These are phyloP conservation scores for Rynchops niger DNA, from an alignment of 2,113 vertebrate genomes.

Conservation along the genomic window DNA sequence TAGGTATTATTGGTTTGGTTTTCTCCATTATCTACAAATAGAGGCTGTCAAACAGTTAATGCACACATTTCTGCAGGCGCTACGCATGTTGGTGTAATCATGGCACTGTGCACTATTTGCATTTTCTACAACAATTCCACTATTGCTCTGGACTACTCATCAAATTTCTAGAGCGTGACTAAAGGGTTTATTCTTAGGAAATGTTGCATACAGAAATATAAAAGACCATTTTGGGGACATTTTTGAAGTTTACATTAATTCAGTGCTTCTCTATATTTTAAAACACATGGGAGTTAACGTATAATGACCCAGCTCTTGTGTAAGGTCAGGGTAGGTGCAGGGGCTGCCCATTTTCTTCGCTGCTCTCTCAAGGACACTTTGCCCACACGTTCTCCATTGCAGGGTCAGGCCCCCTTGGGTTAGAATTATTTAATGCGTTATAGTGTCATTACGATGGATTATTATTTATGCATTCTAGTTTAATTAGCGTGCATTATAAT, in stretches of 20 bases:
- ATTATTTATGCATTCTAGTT: neutral
- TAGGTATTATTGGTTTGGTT: neutral
- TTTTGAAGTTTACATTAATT: neutral
- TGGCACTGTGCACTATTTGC: neutral
- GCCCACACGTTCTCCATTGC: neutral
- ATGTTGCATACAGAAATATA: neutral
- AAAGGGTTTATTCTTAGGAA: conserved; percentile 45
- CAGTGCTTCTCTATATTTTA: neutral
- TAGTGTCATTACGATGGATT: neutral
- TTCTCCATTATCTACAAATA: fast-evolving
- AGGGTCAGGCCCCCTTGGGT: neutral
- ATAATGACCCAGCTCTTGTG: neutral
- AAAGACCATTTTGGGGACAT: neutral
- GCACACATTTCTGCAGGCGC: neutral
- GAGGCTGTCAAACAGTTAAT: neutral
- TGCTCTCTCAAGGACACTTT: neutral
- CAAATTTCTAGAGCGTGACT: conserved; percentile 40
- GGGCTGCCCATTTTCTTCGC: neutral
- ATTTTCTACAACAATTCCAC: conserved; percentile 14
- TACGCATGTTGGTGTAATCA: neutral
- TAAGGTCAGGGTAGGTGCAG: neutral
- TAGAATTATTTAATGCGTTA: neutral
- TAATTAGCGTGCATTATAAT: neutral
- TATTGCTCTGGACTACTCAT: conserved; percentile 35
- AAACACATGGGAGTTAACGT: fast-evolving